A percentile compares a stretch with the other conserved stretches of the same genome.
These are phyloP conservation scores for Axis porcinus DNA, from an alignment of 2,113 vertebrate species.

Conservation along the genomic window DNA sequence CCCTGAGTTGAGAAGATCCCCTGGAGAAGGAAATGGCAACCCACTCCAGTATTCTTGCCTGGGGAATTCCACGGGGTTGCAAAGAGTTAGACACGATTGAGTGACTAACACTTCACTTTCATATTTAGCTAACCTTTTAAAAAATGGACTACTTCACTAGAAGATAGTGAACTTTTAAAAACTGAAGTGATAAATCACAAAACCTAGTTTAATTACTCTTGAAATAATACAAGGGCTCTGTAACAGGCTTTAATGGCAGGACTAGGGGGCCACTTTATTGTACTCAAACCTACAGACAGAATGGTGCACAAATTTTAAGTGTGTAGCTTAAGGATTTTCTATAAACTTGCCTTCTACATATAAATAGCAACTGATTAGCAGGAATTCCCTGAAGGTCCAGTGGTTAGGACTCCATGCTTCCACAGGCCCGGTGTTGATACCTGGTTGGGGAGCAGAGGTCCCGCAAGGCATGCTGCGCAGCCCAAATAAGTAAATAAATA, in stretches of 20 bases:
- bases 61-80: neutral
- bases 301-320: neutral
- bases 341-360: neutral
- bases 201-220: neutral
- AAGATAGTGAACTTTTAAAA: neutral
- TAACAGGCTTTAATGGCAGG: neutral
- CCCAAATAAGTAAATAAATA: neutral
- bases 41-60: neutral
- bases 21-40: neutral
- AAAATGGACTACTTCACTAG: neutral
- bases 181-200: neutral
- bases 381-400: neutral
- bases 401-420: neutral
- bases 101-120: neutral
- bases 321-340: neutral
- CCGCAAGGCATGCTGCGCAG: neutral
- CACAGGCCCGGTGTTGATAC: neutral
- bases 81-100: neutral
- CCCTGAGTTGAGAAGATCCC: neutral
- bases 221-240: neutral
- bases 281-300: neutral
- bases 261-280: neutral
- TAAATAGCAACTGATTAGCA: neutral
- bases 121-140: neutral
- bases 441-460: neutral